phyloP scores from a whole-genome alignment of 2,113 vertebrate species.

The Hyaena hyaena region DNA sequence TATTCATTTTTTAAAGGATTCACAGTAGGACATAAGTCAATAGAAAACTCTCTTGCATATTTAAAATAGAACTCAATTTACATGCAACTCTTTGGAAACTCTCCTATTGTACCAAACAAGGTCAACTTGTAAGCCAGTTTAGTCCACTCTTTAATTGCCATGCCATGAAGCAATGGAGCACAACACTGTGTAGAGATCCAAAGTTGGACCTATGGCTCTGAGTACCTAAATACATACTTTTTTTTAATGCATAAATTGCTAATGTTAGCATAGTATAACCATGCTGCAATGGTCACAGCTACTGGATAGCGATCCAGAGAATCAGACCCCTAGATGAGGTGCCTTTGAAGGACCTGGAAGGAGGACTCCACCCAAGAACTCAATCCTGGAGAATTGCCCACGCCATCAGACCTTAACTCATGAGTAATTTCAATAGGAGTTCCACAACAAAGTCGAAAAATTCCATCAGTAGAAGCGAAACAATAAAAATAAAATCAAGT shows the following conservation, averaged over 20 bases:
- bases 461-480: background rate
- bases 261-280: background rate
- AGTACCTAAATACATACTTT: background rate
- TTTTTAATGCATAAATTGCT: background rate
- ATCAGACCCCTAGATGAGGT: background rate
- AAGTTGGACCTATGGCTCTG: background rate
- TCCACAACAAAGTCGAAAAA: background rate
- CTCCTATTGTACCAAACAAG: conserved; percentile 41
- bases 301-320: background rate
- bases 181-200: background rate
- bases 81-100: conserved; percentile 13
- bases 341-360: background rate
- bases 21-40: conserved; percentile 66
- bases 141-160: background rate
- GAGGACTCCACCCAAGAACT: background rate
- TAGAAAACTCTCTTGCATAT: conserved; percentile 61
- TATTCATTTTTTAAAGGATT: conserved; percentile 74
- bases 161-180: background rate
- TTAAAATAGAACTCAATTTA: conserved; percentile 68
- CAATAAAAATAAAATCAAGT: too few species aligned
- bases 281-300: background rate
- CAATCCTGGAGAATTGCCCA: background rate
- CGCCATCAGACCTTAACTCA: background rate
- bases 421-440: conserved; percentile 20
- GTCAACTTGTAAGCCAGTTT: background rate